Base-by-base conservation (phyloP, 2,113 vertebrate genomes). In the Phocoena sinus region DNA sequence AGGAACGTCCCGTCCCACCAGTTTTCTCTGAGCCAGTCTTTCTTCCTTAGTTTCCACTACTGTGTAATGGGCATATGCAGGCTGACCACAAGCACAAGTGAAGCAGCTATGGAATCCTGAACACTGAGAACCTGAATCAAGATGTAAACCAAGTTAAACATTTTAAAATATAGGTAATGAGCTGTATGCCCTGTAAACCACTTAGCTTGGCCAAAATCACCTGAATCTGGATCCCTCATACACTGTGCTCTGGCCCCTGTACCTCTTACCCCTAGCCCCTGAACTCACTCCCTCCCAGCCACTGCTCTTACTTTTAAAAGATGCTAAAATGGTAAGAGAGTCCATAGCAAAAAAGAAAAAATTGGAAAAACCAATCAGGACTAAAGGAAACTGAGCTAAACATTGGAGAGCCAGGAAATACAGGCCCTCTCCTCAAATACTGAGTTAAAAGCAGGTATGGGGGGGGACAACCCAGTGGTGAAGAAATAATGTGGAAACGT, bases 1-100 rank as follows among this genome's bases (percentile, higher is more conserved):
- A 6, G 99, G 99, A 56, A 99, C 98, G 25, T 99, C 99, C 47
- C 76, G 97, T 41, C 99, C 99, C 91, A 99, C 98, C 0, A 99
- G 99, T 93, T 94, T 98, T 73, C 99, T 99, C 21, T 99, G 98
- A 15, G 98, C 99, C 95, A 99, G 67, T 89, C 99, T 98, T 89
- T 99, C 99, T 28, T 98, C 89, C 94, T 99, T 99, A 0, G 99
- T 99, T 97, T 99, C 99, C 93, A 99, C 99, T 0, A 99, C 97
- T 0, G 99, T 99, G 85, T 98, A 98, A 21, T 99, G 99, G 83
- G 98, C 94, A 5, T 98, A 98, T 8, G 98, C 96, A 36, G 99
- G 99, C 95, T 99, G 99, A 26, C 99, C 99, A 98, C 99, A 99
- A 0, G 98, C 99, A 98, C 99, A 99, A 20, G 98, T 99, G 92